A percentile compares a stretch with the other conserved stretches of the same genome.
These are phyloP conservation scores for Indri indri DNA, from an alignment of 2,113 vertebrate species.

Conservation along the genomic window DNA sequence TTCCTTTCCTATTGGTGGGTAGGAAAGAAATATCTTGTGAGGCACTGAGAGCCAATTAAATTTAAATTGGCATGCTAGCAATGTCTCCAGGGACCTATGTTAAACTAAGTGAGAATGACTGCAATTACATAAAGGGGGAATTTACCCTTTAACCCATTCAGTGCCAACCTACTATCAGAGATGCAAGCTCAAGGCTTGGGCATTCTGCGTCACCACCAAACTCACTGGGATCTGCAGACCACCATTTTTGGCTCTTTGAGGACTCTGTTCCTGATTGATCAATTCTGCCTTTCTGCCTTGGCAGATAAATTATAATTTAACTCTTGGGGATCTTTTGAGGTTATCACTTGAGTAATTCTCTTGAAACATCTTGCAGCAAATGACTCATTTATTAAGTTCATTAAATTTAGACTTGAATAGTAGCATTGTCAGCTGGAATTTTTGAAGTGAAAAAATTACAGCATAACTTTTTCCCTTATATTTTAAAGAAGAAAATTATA, in stretches of 20 bases:
- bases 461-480: background rate
- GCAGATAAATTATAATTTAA: background rate
- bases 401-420: background rate
- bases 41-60: background rate
- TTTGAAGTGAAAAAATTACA: background rate
- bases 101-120: background rate
- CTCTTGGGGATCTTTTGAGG: background rate
- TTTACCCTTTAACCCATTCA: background rate
- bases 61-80: background rate
- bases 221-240: rapidly evolving
- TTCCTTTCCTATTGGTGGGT: background rate
- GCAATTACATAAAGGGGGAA: background rate
- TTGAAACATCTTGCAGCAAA: background rate
- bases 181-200: background rate
- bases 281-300: background rate
- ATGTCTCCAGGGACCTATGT: background rate
- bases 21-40: background rate
- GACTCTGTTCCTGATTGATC: background rate
- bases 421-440: background rate
- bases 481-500: background rate
- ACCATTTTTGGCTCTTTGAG: background rate
- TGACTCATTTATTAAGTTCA: background rate
- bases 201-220: background rate
- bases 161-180: background rate
- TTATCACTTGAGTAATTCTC: background rate